phyloP scores from a whole-genome alignment of 1,140 invertebrate species.

The Drosophila fuyamai region DNA sequence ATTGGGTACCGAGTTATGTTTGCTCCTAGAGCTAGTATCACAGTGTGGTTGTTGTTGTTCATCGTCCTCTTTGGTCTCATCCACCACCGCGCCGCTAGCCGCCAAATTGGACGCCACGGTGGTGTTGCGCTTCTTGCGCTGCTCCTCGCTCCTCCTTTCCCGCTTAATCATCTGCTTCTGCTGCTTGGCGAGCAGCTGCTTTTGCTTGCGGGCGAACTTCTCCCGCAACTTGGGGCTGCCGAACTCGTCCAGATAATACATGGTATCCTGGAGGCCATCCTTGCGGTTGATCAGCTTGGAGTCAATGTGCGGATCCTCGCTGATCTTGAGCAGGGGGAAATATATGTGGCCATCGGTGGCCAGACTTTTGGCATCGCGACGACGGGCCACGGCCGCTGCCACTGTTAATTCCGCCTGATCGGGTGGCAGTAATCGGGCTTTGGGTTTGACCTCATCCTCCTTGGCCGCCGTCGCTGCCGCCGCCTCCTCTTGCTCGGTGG shows the following conservation, averaged over 20 bases:
- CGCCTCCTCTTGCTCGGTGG: slow-evolving; percentile 8
- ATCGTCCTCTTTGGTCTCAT: slow-evolving; percentile 56
- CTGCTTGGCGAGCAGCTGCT: slow-evolving; percentile 68
- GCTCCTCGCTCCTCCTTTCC: slow-evolving; percentile 69
- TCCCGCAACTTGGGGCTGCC: slow-evolving; percentile 82
- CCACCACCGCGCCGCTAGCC: slow-evolving; percentile 54
- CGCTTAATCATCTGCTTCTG: slow-evolving; percentile 64
- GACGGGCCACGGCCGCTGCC: slow-evolving; percentile 54
- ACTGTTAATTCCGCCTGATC: slow-evolving; percentile 55
- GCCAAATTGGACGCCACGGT: slow-evolving; percentile 74
- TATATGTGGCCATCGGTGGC: slow-evolving; percentile 77
- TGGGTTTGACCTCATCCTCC: slow-evolving; percentile 4
- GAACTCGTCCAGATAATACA: slow-evolving; percentile 84
- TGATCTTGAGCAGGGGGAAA: slow-evolving; percentile 78
- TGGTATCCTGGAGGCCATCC: slow-evolving; percentile 82
- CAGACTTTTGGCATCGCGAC: slow-evolving; percentile 56
- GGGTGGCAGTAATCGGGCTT: slow-evolving; percentile 28
- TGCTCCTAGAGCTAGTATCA: slow-evolving; percentile 47
- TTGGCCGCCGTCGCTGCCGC: neutral
- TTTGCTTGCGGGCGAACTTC: slow-evolving; percentile 80
- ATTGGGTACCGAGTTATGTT: slow-evolving; percentile 32
- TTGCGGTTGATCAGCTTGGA: slow-evolving; percentile 81
- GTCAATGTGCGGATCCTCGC: slow-evolving; percentile 78
- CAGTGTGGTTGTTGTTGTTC: slow-evolving; percentile 33
- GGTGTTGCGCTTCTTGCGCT: slow-evolving; percentile 77